Percentiles rank a stretch among this genome's conserved stretches.
These are phyloP conservation scores for Poeciliopsis gracilis DNA, from an alignment of 2,797 vertebrate species.

Conservation along the genomic window DNA sequence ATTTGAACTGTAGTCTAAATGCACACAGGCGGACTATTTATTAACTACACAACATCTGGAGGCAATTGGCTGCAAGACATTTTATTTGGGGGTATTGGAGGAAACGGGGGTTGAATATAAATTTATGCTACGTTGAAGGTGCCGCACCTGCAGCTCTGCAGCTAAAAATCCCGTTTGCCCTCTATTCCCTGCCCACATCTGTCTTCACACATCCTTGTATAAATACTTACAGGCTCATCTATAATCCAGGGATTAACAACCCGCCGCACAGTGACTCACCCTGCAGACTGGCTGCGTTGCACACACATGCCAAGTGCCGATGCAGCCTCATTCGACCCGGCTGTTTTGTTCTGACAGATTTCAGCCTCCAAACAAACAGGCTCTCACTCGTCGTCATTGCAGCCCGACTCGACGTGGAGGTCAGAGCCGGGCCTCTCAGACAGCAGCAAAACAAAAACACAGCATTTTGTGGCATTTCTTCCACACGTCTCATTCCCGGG, in stretches of 20 bases:
- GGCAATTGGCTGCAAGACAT: neutral
- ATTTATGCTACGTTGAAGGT: neutral
- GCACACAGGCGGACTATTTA: neutral
- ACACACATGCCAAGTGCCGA: constrained; percentile 55
- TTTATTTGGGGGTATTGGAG: neutral
- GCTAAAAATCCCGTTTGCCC: neutral
- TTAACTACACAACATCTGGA: neutral
- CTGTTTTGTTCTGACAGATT: constrained; percentile 31
- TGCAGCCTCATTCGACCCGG: constrained; percentile 23
- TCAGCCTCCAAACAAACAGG: constrained; percentile 50
- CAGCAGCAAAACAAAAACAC: constrained; percentile 17
- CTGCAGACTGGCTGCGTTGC: constrained; percentile 28
- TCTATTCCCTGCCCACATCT: constrained; percentile 12
- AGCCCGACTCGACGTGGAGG: constrained; percentile 17
- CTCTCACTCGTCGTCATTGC: constrained; percentile 27
- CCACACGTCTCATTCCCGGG: constrained; percentile 7
- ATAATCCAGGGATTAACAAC: constrained; percentile 8
- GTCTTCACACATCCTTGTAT: constrained; percentile 14
- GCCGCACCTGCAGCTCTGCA: neutral
- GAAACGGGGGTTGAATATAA: neutral
- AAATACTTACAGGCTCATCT: constrained; percentile 18
- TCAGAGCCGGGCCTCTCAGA: neutral
- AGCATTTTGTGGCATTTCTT: neutral
- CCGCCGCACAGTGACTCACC: constrained; percentile 23
- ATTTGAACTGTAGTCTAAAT: neutral